Evolutionary conservation across 2,113 vertebrate genomes (phyloP).

Genomic region (Etheostoma cragini): DNA sequence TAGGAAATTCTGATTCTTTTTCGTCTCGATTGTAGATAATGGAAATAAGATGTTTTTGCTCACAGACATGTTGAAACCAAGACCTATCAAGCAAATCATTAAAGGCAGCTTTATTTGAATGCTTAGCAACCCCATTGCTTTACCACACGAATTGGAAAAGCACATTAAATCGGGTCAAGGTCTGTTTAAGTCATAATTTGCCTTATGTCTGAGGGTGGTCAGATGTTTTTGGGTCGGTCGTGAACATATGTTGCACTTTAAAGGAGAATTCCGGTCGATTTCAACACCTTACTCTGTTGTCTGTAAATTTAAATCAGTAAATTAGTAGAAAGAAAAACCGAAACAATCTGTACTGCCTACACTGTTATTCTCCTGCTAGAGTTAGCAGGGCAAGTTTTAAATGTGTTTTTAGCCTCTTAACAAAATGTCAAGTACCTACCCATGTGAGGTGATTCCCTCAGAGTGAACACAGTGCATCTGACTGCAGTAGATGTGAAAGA

Average conservation of each 20-base stretch:
- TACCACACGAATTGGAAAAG: constrained; percentile 21
- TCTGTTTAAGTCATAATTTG: constrained; percentile 35
- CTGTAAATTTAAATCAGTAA: too few species aligned
- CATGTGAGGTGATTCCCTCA: too few species aligned
- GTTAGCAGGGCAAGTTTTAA: too few species aligned
- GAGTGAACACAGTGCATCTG: too few species aligned
- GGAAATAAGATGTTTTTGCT: constrained; percentile 51
- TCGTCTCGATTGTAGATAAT: constrained; percentile 27
- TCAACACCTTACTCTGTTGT: too few species aligned
- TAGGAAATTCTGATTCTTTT: constrained; percentile 49
- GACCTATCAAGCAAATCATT: constrained; percentile 55
- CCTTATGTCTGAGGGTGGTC: constrained; percentile 33
- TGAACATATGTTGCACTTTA: constrained; percentile 46
- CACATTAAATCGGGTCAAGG: constrained; percentile 18
- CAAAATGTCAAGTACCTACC: too few species aligned
- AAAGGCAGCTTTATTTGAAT: constrained; percentile 45
- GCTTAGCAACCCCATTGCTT: constrained; percentile 21
- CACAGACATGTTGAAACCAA: constrained; percentile 50
- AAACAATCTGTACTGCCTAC: too few species aligned
- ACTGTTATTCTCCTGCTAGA: too few species aligned
- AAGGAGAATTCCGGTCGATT: too few species aligned
- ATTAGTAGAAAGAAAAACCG: too few species aligned
- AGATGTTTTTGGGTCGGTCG: constrained; percentile 43
- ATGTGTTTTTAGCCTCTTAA: too few species aligned
- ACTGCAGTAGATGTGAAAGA: too few species aligned